phyloP scores from a whole-genome alignment of 2,113 vertebrate species.

The Lepus americanus region DNA sequence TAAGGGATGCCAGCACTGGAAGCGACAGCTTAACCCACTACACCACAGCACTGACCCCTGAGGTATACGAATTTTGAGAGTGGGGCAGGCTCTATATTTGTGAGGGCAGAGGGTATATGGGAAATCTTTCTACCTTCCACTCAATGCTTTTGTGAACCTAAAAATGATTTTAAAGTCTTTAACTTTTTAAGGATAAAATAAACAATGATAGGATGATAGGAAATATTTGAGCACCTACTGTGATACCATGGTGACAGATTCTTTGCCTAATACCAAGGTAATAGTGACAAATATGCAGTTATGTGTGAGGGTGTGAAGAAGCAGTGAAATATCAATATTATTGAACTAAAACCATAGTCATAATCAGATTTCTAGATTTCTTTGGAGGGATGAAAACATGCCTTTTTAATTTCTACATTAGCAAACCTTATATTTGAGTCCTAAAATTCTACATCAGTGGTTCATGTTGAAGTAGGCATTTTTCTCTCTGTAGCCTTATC shows the following conservation, averaged over 20 bases:
- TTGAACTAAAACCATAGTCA: not conserved
- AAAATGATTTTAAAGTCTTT: not conserved
- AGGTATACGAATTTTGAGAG: not conserved
- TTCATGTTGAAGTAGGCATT: not conserved
- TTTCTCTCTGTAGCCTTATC: not conserved
- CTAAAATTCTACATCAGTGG: not conserved
- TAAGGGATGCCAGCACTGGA: too few species aligned
- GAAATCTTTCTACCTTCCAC: not conserved
- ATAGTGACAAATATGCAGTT: not conserved
- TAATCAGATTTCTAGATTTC: not conserved
- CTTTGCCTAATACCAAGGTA: not conserved
- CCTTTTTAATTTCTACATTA: not conserved
- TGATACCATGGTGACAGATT: not conserved
- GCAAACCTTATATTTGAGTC: not conserved
- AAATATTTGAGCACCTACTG: not conserved
- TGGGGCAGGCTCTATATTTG: accelerated
- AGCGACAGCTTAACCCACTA: too few species aligned
- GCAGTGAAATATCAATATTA: not conserved
- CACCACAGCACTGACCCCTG: not conserved
- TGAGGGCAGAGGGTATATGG: not conserved
- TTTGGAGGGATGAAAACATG: not conserved
- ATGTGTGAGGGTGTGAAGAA: not conserved
- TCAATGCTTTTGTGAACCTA: not conserved
- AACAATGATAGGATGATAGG: not conserved
- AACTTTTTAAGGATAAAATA: not conserved